Base-by-base conservation (phyloP, 2,113 vertebrate species). In the Solenodon paradoxus region DNA sequence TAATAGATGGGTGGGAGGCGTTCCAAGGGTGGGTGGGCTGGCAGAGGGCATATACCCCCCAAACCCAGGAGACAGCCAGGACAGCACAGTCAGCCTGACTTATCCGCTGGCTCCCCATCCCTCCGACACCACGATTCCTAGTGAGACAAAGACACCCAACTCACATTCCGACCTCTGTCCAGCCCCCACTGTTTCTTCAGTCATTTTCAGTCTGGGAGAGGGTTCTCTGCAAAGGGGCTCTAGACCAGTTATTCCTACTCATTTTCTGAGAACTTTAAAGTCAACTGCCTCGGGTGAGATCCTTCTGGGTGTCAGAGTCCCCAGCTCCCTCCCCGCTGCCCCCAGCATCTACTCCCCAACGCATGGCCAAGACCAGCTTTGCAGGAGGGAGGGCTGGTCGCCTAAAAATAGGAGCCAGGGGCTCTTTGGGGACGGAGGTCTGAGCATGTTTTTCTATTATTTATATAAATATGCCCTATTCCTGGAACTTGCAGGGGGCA, bases 391-490 rank as follows among this genome's bases (percentile, higher is more conserved):
- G 6, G 59, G 19, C 47, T 47, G 63, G 26, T 69, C 0, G 3
- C 45, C 96, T 93, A 84, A 88, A 96, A 84, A 94, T 75, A 95
- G 92, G 92, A 88, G 85, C 7, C 7, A 0, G 47, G 64, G 51
- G 88, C 83, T 77, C 84, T 53, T 35, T 7, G 57, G 81, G 75
- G 53, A 77, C n/a, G 11, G 10, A 0, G 0, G 22, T 80, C 47
- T 9, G 63, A 55, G 72, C 64, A 1, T 1, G 19, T 15, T 59
- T 72, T 66, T 93, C 89, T 69, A 80, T 96, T 72, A 92, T 95
- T 97, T 92, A 89, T 86, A 75, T 83, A 75, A 85, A 94, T 89
- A 89, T 71, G 49, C 61, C 92, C 68, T 45, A 45, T 96, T 66
- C 38, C 64, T 59, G 83, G 86, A 82, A 63, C 32, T 68, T 40